Evolutionary conservation across 1,140 invertebrate genomes (phyloP).

Genomic region (Drosophila melanica): DNA sequence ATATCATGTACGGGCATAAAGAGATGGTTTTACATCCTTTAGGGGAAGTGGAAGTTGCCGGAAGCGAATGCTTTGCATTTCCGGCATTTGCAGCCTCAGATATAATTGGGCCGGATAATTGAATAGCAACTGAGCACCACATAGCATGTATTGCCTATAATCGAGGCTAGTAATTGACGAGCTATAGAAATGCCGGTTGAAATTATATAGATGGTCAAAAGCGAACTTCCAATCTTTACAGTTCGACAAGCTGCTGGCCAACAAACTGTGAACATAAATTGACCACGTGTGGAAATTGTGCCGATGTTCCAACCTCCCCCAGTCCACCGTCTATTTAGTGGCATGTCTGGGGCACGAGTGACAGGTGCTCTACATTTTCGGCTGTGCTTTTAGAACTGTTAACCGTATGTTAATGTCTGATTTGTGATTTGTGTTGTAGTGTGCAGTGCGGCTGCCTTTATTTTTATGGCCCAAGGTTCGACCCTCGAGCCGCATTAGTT

Average conservation of each 20-base stretch:
- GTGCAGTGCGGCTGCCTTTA: conserved; percentile 25
- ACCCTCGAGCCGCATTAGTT: conserved; percentile 75
- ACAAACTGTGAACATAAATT: conserved; percentile 39
- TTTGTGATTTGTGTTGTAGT: not conserved
- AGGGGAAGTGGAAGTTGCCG: conserved; percentile 30
- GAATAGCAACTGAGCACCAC: conserved; percentile 28
- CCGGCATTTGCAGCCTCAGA: conserved; percentile 26
- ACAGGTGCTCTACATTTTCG: conserved; percentile 45
- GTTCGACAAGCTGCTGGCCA: conserved; percentile 7
- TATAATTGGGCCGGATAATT: conserved; percentile 38
- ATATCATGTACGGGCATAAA: conserved; percentile 19
- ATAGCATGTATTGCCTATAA: conserved; percentile 14
- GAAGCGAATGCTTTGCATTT: conserved; percentile 47
- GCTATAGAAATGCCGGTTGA: conserved; percentile 4
- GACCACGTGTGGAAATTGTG: conserved; percentile 36
- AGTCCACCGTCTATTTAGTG: not conserved
- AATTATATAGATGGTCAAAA: not conserved
- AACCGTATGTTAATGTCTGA: not conserved
- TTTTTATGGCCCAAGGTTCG: conserved; percentile 72
- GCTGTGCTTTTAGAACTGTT: conserved; percentile 4
- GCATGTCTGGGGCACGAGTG: conserved; percentile 2
- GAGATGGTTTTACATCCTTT: conserved; percentile 54
- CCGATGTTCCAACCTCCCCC: not conserved
- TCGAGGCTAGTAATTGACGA: conserved; percentile 13
- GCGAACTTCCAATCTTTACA: conserved; percentile 33